Conservation (phyloP, 1,140 invertebrate genomes). For the Anagrus nilaparvatae region DNA sequence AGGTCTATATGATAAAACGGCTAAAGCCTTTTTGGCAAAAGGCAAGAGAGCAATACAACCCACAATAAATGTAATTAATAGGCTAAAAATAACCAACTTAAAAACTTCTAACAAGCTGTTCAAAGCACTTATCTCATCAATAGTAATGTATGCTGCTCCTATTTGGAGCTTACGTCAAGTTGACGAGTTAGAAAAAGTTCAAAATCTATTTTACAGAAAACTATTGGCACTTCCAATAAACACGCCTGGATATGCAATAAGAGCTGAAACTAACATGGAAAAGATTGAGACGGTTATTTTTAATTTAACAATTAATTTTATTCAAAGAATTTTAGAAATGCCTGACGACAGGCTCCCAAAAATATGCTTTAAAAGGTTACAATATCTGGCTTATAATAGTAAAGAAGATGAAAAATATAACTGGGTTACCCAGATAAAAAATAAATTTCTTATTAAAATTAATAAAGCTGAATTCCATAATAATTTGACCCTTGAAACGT, state of each 20-base stretch:
- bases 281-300: neutral
- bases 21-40: too few relatives aligned
- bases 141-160: too few relatives aligned
- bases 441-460: too few relatives aligned
- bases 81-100: neutral
- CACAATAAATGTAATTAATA: too few relatives aligned
- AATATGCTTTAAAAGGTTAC: slow-evolving; percentile 5
- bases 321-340: slow-evolving; percentile 4
- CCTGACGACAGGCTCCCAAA: slow-evolving; percentile 1
- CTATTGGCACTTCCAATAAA: slow-evolving; percentile 1
- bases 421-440: neutral
- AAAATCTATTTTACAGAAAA: slow-evolving; percentile 1
- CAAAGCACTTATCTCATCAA: neutral
- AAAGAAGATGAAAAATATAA: neutral
- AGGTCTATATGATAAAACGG: too few relatives aligned
- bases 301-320: slow-evolving; percentile 2
- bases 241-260: too few relatives aligned
- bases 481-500: neutral
- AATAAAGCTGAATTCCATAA: neutral
- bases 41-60: too few relatives aligned
- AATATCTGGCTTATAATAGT: neutral
- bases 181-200: too few relatives aligned
- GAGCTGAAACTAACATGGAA: too few relatives aligned
- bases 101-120: slow-evolving; percentile 3
- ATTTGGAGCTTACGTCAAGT: too few relatives aligned